Evolutionary conservation across 2,113 vertebrate genomes (phyloP), one percentile per base, ranked within the genome.

Genomic region (Sinocyclocheilus anshuiensis): DNA sequence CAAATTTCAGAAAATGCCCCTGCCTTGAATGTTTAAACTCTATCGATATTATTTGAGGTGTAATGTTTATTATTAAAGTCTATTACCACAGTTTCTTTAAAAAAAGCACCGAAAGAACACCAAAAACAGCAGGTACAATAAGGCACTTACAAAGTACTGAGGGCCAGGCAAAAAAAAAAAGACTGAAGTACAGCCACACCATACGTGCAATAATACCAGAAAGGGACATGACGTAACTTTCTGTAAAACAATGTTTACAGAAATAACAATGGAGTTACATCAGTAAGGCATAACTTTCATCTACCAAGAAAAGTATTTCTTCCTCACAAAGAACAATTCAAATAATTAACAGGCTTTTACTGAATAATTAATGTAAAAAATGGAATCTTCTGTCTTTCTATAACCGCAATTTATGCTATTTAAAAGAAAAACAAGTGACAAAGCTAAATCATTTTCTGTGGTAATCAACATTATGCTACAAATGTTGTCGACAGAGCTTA

Each of bases 171-270:
- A 53, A 53, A 48, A 26, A 9, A 16, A 50, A 48, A 29, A 18
- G 7, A 77, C 6, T 24, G 13, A 77, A 48, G 45, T 24, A 48
- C 75, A 53, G 13, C 11, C 22, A 77, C 8, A 18, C 39, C 22
- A 24, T 45, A 74, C 22, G 4, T 45, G 71, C 69, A 39, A 72
- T 72, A 22, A 72, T 72, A 42, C 36, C 22, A 75, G 22, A 45
- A 48, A 45, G 72, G 72, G 39, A 24, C 12, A 75, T 75, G 72
- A 75, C 6, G 39, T 75, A 75, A 45, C 72, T 75, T 15, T 75
- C 72, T 24, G 72, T 75, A 75, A 75, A 48, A 22, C 39, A 75
- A 11, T 48, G 72, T 75, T 75, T 75, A 75, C 72, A 48, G 72
- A 11, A 74, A 45, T 74, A 45, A 77, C 75, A 53, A 16, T 29